A percentile compares a stretch with the other conserved stretches of the same genome.
These are phyloP conservation scores for Aphidius colemani DNA, from an alignment of 2,888 invertebrate genomes.

Conservation along the genomic window DNA sequence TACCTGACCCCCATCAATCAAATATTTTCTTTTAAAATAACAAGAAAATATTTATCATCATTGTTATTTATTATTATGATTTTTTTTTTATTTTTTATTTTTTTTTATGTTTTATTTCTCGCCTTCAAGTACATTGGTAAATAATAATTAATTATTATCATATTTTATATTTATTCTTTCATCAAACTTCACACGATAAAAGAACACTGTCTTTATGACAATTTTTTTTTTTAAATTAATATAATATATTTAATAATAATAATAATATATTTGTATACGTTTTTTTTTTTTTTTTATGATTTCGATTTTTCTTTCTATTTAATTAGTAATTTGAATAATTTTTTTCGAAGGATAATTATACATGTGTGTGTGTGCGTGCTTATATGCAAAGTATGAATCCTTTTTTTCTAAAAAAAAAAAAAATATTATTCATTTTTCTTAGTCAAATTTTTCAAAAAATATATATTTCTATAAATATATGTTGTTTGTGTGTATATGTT, in stretches of 20 bases:
- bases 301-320: too few relatives aligned
- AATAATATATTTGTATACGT: too few relatives aligned
- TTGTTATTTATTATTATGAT: too few relatives aligned
- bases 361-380: conserved; percentile 34
- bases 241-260: background rate
- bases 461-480: background rate
- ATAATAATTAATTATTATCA: conserved; percentile 24
- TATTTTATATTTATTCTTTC: conserved; percentile 17
- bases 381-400: conserved; percentile 26
- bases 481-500: background rate
- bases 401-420: conserved; percentile 3
- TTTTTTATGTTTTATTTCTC: conserved; percentile 18
- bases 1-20: too few relatives aligned
- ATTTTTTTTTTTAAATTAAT: conserved; percentile 17
- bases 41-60: background rate
- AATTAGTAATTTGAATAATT: conserved; percentile 2
- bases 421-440: background rate
- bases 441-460: background rate
- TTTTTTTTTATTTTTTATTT: conserved; percentile 28
- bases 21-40: background rate
- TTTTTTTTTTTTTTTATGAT: too few relatives aligned
- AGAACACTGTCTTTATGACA: conserved; percentile 16
- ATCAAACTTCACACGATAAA: conserved; percentile 25
- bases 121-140: conserved; percentile 34
- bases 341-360: conserved; percentile 32